Conservation (phyloP, 2,113 vertebrate species). For the Sciurus niger region DNA sequence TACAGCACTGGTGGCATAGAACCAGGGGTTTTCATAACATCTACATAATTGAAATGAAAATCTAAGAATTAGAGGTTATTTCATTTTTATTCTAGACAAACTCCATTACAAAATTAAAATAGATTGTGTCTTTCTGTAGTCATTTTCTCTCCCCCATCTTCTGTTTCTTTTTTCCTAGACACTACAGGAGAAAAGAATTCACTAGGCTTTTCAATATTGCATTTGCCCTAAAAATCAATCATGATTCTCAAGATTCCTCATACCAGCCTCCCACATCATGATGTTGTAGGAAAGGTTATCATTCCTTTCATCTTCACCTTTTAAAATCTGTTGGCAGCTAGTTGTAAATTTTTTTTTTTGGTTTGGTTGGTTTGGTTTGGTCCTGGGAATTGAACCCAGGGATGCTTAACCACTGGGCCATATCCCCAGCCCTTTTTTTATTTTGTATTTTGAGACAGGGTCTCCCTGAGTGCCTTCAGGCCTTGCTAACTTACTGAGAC, state of each 20-base stretch:
- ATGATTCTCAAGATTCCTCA: not conserved
- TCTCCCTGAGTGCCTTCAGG: too few species aligned
- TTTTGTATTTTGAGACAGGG: too few species aligned
- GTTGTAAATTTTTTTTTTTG: not conserved
- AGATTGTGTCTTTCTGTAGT: not conserved
- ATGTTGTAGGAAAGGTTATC: not conserved
- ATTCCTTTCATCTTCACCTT: not conserved
- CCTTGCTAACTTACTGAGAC: too few species aligned
- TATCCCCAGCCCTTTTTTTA: too few species aligned
- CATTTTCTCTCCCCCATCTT: not conserved
- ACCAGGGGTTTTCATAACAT: not conserved
- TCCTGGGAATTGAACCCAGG: too few species aligned
- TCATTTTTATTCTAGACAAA: not conserved
- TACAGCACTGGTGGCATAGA: not conserved
- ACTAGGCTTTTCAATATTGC: not conserved
- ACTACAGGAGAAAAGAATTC: not conserved
- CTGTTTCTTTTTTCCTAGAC: not conserved
- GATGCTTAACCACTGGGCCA: too few species aligned
- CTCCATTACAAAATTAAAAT: not conserved
- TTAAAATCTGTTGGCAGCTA: not conserved
- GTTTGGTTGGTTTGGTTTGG: too few species aligned
- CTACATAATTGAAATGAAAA: not conserved
- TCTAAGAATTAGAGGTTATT: not conserved
- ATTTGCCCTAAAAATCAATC: not conserved
- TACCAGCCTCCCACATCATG: not conserved